Conservation (phyloP, 2,113 vertebrate species). For the Eretmochelys imbricata region DNA sequence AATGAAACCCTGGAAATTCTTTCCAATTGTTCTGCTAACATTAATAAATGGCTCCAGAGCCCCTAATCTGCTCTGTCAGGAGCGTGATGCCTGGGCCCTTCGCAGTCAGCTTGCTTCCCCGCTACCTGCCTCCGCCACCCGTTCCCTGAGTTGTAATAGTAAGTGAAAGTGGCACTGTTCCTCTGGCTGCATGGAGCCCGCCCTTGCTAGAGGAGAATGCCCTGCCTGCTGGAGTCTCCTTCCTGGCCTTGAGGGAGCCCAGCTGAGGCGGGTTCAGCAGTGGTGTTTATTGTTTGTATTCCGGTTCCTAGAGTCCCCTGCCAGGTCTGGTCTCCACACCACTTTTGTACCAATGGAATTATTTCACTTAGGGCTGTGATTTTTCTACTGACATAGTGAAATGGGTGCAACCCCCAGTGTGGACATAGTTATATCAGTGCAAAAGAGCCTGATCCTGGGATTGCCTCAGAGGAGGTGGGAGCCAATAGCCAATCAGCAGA, state of each 20-base stretch:
- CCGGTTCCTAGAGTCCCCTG: background rate
- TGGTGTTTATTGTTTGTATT: background rate
- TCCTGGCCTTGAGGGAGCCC: background rate
- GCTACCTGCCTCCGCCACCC: background rate
- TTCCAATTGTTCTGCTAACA: slow-evolving; percentile 75
- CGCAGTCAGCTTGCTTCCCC: slow-evolving; percentile 69
- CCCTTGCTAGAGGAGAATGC: background rate
- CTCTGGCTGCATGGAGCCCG: background rate
- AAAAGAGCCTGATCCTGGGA: too few species aligned
- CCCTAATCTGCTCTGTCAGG: slow-evolving; percentile 73
- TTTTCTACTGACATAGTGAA: background rate
- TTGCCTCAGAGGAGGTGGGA: too few species aligned
- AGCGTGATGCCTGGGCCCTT: slow-evolving; percentile 56
- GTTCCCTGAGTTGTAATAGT: slow-evolving; percentile 57
- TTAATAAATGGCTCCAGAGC: slow-evolving; percentile 75
- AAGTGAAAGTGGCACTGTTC: slow-evolving; percentile 57
- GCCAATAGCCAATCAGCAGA: too few species aligned
- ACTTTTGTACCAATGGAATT: too few species aligned
- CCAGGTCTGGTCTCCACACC: background rate
- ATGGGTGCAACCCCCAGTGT: too few species aligned
- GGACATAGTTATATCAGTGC: too few species aligned
- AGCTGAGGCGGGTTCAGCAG: background rate
- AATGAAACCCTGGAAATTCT: slow-evolving; percentile 66
- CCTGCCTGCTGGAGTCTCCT: background rate
- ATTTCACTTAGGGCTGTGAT: background rate